phyloP scores from a whole-genome alignment of 2,888 invertebrate species.

The Pterostichus madidus region DNA sequence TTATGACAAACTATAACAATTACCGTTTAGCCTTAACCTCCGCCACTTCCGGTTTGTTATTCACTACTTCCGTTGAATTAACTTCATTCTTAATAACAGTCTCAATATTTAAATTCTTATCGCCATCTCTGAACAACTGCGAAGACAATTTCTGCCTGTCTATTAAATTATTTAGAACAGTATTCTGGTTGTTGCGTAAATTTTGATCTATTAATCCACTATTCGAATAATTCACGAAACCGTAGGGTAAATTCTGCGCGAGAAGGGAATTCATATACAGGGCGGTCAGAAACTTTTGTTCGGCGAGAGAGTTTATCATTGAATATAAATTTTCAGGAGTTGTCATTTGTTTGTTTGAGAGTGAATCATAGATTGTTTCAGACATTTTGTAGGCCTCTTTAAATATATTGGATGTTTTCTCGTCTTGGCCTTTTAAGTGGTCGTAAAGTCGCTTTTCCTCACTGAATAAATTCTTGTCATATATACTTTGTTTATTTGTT shows the following conservation, averaged over 20 bases:
- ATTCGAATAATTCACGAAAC: conserved; percentile 68
- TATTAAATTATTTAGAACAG: conserved; percentile 76
- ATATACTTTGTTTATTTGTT: conserved; percentile 66
- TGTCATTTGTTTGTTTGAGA: conserved; percentile 69
- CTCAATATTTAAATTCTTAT: conserved; percentile 66
- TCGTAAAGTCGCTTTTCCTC: conserved; percentile 69
- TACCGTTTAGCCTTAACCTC: conserved; percentile 54
- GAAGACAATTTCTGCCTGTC: conserved; percentile 73
- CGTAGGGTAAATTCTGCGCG: conserved; percentile 69
- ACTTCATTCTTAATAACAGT: conserved; percentile 66
- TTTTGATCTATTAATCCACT: conserved; percentile 55
- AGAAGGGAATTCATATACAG: conserved; percentile 77
- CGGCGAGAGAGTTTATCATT: conserved; percentile 76
- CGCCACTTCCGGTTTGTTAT: background rate
- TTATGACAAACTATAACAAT: background rate
- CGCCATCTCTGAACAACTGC: conserved; percentile 60
- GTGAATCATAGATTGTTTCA: conserved; percentile 72
- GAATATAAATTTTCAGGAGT: conserved; percentile 74
- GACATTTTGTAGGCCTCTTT: conserved; percentile 73
- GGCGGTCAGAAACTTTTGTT: conserved; percentile 77
- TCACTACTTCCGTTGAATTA: conserved; percentile 28
- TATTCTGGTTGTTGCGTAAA: conserved; percentile 70
- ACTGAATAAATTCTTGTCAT: conserved; percentile 75
- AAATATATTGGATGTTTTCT: conserved; percentile 72
- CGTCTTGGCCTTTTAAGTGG: conserved; percentile 70